A percentile compares a stretch with the other conserved stretches of the same genome.
These are phyloP conservation scores for Diplazon laetatorius DNA, from an alignment of 2,888 invertebrate species.

Conservation along the genomic window DNA sequence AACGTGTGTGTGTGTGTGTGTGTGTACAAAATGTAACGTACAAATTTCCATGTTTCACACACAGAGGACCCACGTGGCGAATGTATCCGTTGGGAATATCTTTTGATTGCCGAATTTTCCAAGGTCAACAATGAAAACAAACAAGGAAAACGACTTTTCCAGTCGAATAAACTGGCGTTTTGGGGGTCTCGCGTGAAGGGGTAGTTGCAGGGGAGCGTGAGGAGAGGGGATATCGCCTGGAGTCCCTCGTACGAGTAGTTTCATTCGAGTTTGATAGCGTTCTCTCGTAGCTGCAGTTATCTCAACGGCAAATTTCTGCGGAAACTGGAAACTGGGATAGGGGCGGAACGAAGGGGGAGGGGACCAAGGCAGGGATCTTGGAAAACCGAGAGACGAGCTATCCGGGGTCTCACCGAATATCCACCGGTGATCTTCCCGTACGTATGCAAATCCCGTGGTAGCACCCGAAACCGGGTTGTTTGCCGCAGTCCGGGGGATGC, in stretches of 20 bases:
- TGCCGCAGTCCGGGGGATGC: conserved; percentile 41
- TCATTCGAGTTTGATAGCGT: conserved; percentile 60
- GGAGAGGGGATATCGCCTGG: too few species aligned
- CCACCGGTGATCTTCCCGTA: conserved; percentile 53
- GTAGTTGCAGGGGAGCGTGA: too few species aligned
- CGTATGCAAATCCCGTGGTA: conserved; percentile 60
- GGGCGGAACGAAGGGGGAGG: not conserved
- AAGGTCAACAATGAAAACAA: conserved; percentile 1
- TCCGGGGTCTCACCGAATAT: conserved; percentile 51
- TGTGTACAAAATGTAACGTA: not conserved
- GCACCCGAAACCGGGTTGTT: conserved; percentile 48
- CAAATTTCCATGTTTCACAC: not conserved
- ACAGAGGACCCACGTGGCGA: not conserved
- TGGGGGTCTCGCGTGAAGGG: conserved; percentile 37
- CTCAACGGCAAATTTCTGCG: conserved; percentile 42
- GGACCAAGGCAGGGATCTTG: conserved; percentile 17
- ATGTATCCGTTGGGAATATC: not conserved
- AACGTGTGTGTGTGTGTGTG: not conserved
- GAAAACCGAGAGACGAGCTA: conserved; percentile 43
- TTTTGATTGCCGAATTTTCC: not conserved
- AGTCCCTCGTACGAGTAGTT: too few species aligned
- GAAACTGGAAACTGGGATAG: conserved; percentile 1
- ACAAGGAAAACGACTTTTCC: conserved; percentile 14
- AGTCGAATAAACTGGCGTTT: conserved; percentile 25
- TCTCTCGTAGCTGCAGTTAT: conserved; percentile 52